Base-by-base conservation (phyloP, 2,888 invertebrate genomes). In the Drosophila emarginata region DNA sequence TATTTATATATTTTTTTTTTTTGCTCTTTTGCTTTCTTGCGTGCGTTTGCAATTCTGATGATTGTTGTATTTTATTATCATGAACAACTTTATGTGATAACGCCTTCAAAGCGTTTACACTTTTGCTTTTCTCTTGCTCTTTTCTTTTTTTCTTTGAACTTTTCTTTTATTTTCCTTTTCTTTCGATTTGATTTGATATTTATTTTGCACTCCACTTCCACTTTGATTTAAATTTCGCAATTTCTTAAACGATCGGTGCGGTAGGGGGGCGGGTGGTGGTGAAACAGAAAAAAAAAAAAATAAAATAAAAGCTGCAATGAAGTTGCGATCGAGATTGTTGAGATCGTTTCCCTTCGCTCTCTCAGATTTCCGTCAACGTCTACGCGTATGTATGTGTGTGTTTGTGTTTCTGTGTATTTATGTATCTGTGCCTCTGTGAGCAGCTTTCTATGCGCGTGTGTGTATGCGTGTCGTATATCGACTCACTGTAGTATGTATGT, bases 391-490 rank as follows among this genome's bases (percentile, higher is more conserved):
- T n/a, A 11, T 21, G 18, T 21, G 12, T 21, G 18, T 45, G 58
- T 39, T 4, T 36, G 12, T 45, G 11, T 58, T 23, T 52, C 2
- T 45, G 12, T 40, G 40, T 23, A 9, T 45, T 7, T 58, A 23
- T 52, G 4, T 45, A 14, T 40, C 40, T 28, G 51, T 54, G 37
- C 11, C 2, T 32, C 9, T 54, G 28, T 66, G 76, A 63, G 53
- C 58, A 69, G 71, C 62, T 70, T 51, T 67, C 54, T 74, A 26
- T 67, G 61, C 39, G 59, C 32, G 66, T 61, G 63, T 71, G 61
- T 51, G 32, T 32, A 32, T 21, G 45, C 21, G 18, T 45, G 21
- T 45, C 45, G 45, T 45, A 12, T 32, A 7, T 11, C 14, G 51
- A 45, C 36, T 62, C 56, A 63, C 51, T 65, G 56, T 40, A 57